Base-by-base conservation (phyloP, 2,113 vertebrate genomes). In the Seriola dumerili region DNA sequence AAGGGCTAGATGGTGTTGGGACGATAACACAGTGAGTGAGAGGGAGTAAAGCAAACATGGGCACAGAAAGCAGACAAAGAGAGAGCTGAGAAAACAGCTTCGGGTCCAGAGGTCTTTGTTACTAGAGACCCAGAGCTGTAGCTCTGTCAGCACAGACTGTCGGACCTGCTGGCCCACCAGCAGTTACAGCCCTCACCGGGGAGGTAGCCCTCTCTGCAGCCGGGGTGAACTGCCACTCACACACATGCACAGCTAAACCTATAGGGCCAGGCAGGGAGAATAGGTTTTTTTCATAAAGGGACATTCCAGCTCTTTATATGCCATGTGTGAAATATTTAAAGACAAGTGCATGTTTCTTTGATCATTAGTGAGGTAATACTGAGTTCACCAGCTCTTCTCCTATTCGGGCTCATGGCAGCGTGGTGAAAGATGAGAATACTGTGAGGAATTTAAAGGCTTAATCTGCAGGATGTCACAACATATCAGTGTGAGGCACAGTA, bases 241-340 rank as follows among this genome's bases (percentile, higher is more conserved):
- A 84, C 62, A 81, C 67, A 70, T 59, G 36, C 54, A 42, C 67
- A 66, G 13, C 5, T 7, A 62, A 74, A 40, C 48, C 54, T 44
- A 3, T 5, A 29, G 29, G 29, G 29, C 29, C 29, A 29, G 68
- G 2, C 48, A 21, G 64, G 68, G 80, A 81, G 76, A 75, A 78
- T 72, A 72, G 34, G 54, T 32, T 78, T 88, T 54, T 78, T 72
- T 81, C 50, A 84, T 91, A 81, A 93, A 93, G 85, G 76, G 80
- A 66, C 36, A 67, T 81, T 81, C 75, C 40, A 63, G 11, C 82
- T 46, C 80, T 91, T 94, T 91, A 91, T 70, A 62, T 61, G 63
- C 80, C 85, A 83, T 52, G 77, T 90, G 86, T 89, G 87, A 54
- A 84, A 81, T 70, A 61, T 92, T 91, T 81, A 85, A 72, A 80